These are phyloP conservation scores for Gila robusta DNA, from an alignment of 2,797 vertebrate species.

Conservation along the genomic window DNA sequence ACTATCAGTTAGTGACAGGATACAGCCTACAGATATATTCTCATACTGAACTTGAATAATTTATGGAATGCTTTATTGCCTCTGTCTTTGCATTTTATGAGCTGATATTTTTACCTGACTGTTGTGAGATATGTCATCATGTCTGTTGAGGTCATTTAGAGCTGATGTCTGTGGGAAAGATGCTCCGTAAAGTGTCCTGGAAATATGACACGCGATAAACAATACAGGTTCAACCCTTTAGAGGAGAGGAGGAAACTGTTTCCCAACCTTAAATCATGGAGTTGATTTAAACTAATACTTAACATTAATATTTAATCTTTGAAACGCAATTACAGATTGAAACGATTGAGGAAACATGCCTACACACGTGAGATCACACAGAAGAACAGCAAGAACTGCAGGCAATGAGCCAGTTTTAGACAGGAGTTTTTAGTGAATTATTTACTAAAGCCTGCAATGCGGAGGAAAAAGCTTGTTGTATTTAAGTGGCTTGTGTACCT, in stretches of 20 bases:
- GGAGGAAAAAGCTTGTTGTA: slow-evolving; percentile 7
- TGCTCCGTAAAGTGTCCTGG: not conserved
- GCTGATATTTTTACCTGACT: not conserved
- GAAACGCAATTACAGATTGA: not conserved
- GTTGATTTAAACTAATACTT: not conserved
- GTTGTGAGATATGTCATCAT: not conserved
- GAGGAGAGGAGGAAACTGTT: not conserved
- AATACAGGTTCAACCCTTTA: not conserved
- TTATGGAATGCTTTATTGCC: slow-evolving; percentile 25
- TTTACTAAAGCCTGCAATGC: slow-evolving; percentile 32
- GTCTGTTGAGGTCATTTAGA: slow-evolving; percentile 1
- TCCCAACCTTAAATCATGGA: not conserved
- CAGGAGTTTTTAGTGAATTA: slow-evolving; percentile 19
- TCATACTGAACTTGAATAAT: slow-evolving; percentile 16
- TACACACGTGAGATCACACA: not conserved
- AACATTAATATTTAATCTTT: not conserved
- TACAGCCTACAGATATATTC: not conserved
- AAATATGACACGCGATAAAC: slow-evolving; percentile 20
- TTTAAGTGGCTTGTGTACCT: slow-evolving; percentile 12
- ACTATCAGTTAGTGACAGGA: slow-evolving; percentile 17
- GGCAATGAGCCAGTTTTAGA: not conserved
- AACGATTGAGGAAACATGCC: not conserved
- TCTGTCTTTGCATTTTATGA: slow-evolving; percentile 3
- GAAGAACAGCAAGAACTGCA: not conserved
- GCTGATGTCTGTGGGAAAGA: slow-evolving; percentile 11